Percentiles rank a stretch among this genome's conserved stretches.
Evolutionary conservation across 2,113 vertebrate species (phyloP).

Genomic region (Mesitornis unicolor): DNA sequence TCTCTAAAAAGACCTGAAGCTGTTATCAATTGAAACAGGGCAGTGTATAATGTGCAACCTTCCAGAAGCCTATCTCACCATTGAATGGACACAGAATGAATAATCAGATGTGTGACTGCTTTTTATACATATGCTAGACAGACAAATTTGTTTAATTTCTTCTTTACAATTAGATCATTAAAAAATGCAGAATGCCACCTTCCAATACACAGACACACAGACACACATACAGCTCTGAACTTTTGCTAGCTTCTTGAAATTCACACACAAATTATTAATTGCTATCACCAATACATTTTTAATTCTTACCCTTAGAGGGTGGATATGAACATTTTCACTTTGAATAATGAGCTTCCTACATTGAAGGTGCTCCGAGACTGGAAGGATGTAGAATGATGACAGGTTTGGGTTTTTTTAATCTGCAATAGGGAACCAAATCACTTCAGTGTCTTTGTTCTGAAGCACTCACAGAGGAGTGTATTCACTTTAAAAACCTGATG

Average conservation of each 20-base stretch:
- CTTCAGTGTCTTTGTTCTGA: background rate
- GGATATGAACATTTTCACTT: background rate
- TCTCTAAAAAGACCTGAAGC: background rate
- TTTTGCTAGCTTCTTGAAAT: background rate
- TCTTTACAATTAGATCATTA: background rate
- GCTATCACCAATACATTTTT: background rate
- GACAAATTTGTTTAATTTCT: background rate
- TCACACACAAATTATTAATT: background rate
- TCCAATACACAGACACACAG: background rate
- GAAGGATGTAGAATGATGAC: background rate
- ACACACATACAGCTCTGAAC: fast-evolving
- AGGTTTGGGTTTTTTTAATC: background rate
- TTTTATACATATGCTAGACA: background rate
- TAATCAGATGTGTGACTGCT: background rate
- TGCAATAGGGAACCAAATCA: background rate
- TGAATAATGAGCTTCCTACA: background rate
- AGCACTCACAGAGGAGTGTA: background rate
- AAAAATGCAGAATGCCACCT: background rate
- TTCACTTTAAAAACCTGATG: background rate
- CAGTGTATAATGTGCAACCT: background rate
- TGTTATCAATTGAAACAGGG: background rate
- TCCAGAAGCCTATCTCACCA: background rate
- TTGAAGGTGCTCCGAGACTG: background rate
- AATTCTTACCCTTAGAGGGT: background rate
- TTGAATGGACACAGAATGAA: background rate